Evolutionary conservation across 2,797 vertebrate species (phyloP), one percentile per base, ranked within the genome.

Genomic region (Rhinophrynus dorsalis): DNA sequence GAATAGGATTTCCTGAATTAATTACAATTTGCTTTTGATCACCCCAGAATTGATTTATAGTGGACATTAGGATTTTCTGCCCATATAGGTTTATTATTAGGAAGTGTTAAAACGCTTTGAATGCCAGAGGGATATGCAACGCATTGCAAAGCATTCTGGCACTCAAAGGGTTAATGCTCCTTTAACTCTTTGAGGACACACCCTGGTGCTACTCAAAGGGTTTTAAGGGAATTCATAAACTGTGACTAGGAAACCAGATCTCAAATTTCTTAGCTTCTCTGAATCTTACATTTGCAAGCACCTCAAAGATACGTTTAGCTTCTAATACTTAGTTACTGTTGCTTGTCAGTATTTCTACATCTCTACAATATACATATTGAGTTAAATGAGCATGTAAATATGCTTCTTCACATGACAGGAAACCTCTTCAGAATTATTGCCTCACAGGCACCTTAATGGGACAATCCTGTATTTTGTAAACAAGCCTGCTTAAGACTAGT

Each of bases 401-500:
- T 51, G 23, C 1, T 0, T 76, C 76, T 78, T 78, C 58, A n/a
- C 21, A 54, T 23, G 65, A 59, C 72, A 87, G 78, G 65, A 83
- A 81, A 83, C 24, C 71, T 79, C 0, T 0, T 21, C 56, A 76
- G 55, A 79, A 62, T 44, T 74, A 74, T 67, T 73, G 62, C 69
- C 69, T 73, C 72, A 74, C 74, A 59, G 82, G 74, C 76, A 73
- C 42, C 12, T 74, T 79, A 75, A 78, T 76, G 74, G 80, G 82
- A 78, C 87, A 87, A 79, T 66, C 76, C 73, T 52, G 11, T 78
- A 79, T 84, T 87, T 86, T 83, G 83, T 88, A 86, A 88, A 84
- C 80, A 86, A 79, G 72, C 67, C 76, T 76, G 76, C 79, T 78
- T 76, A 83, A 86, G 80, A 82, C 84, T 82, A 79, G 79, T 87